Evolutionary conservation across 1,140 invertebrate species (phyloP).

Genomic region (Colletes gigas): DNA sequence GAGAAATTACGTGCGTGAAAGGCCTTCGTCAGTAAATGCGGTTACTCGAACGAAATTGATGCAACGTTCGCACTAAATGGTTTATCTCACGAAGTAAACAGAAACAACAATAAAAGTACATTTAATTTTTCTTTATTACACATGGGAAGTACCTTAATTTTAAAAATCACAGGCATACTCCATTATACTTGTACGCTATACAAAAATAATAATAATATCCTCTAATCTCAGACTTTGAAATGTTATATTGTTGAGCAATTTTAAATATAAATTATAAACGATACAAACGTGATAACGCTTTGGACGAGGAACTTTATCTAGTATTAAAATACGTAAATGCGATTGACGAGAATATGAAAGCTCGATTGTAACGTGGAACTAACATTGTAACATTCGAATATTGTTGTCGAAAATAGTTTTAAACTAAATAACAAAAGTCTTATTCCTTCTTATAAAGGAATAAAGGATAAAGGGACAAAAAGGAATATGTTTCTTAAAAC

Average conservation of each 20-base stretch:
- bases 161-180: background rate
- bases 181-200: background rate
- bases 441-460: background rate
- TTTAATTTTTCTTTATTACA: background rate
- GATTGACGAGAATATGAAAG: too few species aligned
- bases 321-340: too few species aligned
- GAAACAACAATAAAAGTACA: background rate
- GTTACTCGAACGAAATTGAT: background rate
- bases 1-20: slow-evolving; percentile 19
- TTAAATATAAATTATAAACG: background rate
- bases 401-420: too few species aligned
- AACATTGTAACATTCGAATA: too few species aligned
- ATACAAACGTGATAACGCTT: background rate
- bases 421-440: too few species aligned
- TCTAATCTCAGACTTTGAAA: background rate
- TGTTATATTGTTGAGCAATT: background rate
- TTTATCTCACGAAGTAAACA: background rate
- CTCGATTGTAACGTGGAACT: too few species aligned
- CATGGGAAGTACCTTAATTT: background rate
- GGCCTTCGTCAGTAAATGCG: background rate
- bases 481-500: background rate
- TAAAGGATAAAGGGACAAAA: too few species aligned
- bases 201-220: background rate
- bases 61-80: background rate
- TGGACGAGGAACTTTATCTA: background rate